Percentiles rank a stretch among this genome's conserved stretches.
These are phyloP conservation scores for Loxodonta africana DNA, from an alignment of 2,113 vertebrate species.

Conservation along the genomic window DNA sequence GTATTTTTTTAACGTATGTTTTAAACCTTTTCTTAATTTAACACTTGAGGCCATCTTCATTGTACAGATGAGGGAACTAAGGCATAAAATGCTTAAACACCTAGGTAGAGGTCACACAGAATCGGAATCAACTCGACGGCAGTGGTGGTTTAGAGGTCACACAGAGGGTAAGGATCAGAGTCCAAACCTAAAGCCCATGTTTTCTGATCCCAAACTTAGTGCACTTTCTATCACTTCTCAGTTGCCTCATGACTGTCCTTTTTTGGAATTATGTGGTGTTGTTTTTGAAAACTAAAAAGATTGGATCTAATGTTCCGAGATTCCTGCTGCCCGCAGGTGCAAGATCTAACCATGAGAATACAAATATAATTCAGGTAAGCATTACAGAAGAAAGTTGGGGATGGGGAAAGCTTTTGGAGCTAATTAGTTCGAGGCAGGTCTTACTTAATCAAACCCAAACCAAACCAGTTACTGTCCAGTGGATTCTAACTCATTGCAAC, in stretches of 20 bases:
- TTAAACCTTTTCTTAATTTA: not conserved
- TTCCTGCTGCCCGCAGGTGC: not conserved
- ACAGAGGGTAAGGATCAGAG: not conserved
- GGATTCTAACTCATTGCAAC: not conserved
- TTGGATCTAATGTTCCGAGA: not conserved
- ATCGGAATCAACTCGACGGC: too few species aligned
- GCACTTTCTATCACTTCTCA: not conserved
- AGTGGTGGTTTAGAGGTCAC: too few species aligned
- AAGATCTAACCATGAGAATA: not conserved
- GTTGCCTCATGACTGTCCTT: not conserved
- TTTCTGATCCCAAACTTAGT: conserved; percentile 22
- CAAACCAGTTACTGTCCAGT: not conserved
- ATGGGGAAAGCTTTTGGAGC: not conserved
- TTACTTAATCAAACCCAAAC: conserved; percentile 32
- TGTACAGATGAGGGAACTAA: conserved; percentile 15
- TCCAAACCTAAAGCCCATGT: not conserved
- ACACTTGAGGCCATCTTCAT: not conserved
- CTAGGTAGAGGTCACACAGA: not conserved
- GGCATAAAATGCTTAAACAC: not conserved
- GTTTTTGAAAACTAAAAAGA: conserved; percentile 14
- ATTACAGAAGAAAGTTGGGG: not conserved
- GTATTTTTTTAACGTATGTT: not conserved
- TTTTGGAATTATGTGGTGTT: not conserved
- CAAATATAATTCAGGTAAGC: conserved; percentile 26
- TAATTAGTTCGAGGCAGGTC: not conserved